Conservation (phyloP, 1,140 invertebrate species). For the Ditylenchus dipsaci region DNA sequence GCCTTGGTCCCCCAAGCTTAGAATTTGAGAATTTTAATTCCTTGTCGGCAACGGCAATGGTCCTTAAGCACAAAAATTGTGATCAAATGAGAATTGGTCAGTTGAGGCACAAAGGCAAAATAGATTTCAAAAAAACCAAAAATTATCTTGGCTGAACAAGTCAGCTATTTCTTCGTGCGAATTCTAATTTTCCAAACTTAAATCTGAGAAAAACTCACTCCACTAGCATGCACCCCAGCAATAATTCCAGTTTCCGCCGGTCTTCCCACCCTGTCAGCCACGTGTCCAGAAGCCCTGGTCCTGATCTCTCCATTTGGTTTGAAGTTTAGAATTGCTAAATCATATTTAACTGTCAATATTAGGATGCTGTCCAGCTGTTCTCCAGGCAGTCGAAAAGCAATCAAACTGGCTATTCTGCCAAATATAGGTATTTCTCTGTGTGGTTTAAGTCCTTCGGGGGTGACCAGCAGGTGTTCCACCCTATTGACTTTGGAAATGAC, state of each 20-base stretch:
- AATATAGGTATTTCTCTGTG: conserved; percentile 86
- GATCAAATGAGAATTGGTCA: no score
- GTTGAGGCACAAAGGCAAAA: no score
- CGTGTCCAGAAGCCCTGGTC: conserved; percentile 91
- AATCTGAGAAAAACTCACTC: conserved; percentile 70
- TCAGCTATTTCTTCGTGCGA: no score
- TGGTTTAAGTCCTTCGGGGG: conserved; percentile 85
- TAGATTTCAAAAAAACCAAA: no score
- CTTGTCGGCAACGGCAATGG: no score
- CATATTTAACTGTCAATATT: conserved; percentile 70
- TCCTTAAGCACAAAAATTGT: no score
- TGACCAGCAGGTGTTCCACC: conserved; percentile 91
- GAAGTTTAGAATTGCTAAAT: conserved; percentile 95
- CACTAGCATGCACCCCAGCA: conserved; percentile 83
- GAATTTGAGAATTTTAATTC: no score
- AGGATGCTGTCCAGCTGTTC: conserved; percentile 74
- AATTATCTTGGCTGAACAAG: no score
- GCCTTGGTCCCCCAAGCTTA: no score
- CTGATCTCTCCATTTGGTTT: conserved; percentile 79
- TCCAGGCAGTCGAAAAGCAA: conserved; percentile 76
- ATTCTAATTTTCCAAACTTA: no score
- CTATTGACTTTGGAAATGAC: conserved; percentile 90
- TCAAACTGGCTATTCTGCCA: conserved; percentile 89
- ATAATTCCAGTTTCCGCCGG: conserved; percentile 81
- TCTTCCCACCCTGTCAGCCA: conserved; percentile 70